These are phyloP conservation scores for Scomber japonicus DNA, from an alignment of 2,113 vertebrate species.

Conservation along the genomic window DNA sequence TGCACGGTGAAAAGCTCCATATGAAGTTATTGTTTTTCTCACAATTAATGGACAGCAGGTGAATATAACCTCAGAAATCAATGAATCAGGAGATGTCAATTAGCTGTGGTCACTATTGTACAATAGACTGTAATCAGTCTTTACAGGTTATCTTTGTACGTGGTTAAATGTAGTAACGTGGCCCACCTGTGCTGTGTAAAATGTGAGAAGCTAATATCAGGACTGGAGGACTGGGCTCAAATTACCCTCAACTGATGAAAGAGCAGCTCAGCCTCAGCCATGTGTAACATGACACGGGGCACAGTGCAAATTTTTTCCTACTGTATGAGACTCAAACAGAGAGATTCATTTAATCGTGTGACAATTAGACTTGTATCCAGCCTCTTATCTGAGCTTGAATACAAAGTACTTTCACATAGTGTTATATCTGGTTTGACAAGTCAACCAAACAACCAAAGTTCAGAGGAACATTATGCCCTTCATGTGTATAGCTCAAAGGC, in stretches of 20 bases:
- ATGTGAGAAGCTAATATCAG: constrained; percentile 53
- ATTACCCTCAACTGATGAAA: constrained; percentile 56
- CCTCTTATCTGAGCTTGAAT: constrained; percentile 8
- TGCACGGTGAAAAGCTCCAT: not conserved
- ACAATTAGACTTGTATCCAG: not conserved
- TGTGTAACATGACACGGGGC: constrained; percentile 53
- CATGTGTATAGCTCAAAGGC: constrained; percentile 14
- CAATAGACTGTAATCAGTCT: not conserved
- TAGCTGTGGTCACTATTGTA: not conserved
- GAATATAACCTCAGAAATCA: not conserved
- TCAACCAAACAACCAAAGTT: not conserved
- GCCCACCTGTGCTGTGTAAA: constrained; percentile 62
- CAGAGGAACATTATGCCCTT: constrained; percentile 29
- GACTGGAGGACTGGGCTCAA: constrained; percentile 23
- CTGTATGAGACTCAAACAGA: constrained; percentile 15
- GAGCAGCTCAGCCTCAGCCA: constrained; percentile 42
- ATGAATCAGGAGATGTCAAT: too few relatives aligned
- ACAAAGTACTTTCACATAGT: not conserved
- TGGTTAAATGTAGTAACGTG: not conserved
- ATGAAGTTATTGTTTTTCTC: not conserved
- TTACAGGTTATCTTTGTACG: not conserved
- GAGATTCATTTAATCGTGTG: constrained; percentile 1
- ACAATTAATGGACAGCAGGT: not conserved
- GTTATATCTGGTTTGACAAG: constrained; percentile 2
- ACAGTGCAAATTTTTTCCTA: constrained; percentile 11